These are phyloP conservation scores for Oligia strigilis DNA, from an alignment of 2,888 invertebrate genomes.

Conservation along the genomic window DNA sequence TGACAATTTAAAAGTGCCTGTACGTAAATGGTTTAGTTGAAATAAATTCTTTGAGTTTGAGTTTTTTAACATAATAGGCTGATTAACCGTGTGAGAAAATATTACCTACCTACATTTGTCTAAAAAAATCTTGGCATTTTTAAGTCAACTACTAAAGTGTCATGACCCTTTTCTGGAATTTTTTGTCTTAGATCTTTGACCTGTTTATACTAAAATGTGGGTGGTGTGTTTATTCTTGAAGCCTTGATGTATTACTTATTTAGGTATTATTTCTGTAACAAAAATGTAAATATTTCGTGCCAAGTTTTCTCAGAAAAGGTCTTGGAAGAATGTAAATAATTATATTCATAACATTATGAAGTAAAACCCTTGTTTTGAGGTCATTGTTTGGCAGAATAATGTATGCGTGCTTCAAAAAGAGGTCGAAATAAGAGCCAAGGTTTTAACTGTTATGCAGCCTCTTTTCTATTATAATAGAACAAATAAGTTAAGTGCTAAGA, in stretches of 20 bases:
- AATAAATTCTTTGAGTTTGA: no score
- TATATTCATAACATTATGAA: conserved; percentile 34
- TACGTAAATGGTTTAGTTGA: no score
- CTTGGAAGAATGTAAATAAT: conserved; percentile 29
- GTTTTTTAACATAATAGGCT: not conserved
- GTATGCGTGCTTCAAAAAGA: not conserved
- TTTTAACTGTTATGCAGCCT: not conserved
- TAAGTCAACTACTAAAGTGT: not conserved
- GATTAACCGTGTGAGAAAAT: not conserved
- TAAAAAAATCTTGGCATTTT: not conserved
- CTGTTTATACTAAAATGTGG: not conserved
- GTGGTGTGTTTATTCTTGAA: not conserved
- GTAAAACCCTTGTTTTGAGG: conserved; percentile 28
- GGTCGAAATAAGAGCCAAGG: not conserved
- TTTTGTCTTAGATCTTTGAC: not conserved
- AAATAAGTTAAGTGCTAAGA: not conserved
- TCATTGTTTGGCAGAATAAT: not conserved
- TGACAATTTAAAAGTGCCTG: no score
- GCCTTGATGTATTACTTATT: conserved; percentile 3
- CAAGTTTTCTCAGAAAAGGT: conserved; percentile 8
- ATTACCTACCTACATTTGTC: not conserved
- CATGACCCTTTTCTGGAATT: not conserved
- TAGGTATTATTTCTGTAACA: not conserved
- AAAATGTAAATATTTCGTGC: conserved; percentile 33
- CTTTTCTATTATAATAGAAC: no score